Conservation (phyloP, 2,888 invertebrate species). For the Ophion slaviceki region DNA sequence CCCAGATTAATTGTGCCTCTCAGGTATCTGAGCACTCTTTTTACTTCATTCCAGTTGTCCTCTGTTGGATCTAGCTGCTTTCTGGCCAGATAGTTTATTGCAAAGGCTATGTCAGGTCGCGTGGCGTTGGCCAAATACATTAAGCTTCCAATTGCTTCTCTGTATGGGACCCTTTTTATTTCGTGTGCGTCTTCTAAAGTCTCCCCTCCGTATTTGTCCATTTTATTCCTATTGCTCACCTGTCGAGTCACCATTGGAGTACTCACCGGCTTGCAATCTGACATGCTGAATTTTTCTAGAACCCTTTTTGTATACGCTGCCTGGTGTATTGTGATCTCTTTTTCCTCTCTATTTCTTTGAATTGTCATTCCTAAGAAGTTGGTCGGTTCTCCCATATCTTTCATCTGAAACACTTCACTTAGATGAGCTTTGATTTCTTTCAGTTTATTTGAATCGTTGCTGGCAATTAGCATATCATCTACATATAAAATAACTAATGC, state of each 20-base stretch:
- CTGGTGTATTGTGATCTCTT: constrained; percentile 59
- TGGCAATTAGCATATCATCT: constrained; percentile 21
- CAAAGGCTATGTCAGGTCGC: constrained; percentile 48
- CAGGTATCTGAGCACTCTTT: constrained; percentile 63
- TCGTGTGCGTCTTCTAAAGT: constrained; percentile 12
- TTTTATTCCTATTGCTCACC: constrained; percentile 21
- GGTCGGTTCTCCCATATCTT: constrained; percentile 66
- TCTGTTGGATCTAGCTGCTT: constrained; percentile 57
- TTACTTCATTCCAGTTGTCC: constrained; percentile 61
- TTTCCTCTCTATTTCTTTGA: constrained; percentile 59
- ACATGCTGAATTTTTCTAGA: constrained; percentile 54
- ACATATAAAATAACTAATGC: constrained; percentile 63
- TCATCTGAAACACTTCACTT: constrained; percentile 67
- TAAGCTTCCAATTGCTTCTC: constrained; percentile 69
- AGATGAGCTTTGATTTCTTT: constrained; percentile 60
- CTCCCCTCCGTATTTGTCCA: not conserved
- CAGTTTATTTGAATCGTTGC: constrained; percentile 63
- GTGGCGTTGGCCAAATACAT: constrained; percentile 64
- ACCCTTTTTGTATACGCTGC: constrained; percentile 59
- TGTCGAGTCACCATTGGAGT: constrained; percentile 52
- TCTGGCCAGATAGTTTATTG: constrained; percentile 44
- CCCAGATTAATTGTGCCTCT: too few relatives aligned
- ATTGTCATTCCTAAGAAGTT: constrained; percentile 67
- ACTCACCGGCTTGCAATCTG: constrained; percentile 40
- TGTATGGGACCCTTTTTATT: constrained; percentile 41